These are phyloP conservation scores for Chitala chitala DNA, from an alignment of 2,113 vertebrate species.

Conservation along the genomic window DNA sequence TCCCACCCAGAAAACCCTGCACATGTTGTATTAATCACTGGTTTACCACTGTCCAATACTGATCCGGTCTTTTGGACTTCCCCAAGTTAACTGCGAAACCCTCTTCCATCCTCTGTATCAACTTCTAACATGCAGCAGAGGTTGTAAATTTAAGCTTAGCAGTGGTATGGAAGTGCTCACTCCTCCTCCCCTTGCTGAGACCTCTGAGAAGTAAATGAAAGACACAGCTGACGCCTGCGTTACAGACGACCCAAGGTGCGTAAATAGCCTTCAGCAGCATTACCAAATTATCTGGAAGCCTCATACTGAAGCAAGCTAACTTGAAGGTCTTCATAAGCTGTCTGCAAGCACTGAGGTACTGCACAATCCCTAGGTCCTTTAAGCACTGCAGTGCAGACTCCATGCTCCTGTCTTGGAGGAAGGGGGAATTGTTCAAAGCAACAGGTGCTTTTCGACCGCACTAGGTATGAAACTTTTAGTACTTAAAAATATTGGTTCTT, in stretches of 20 bases:
- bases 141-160: not conserved
- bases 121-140: not conserved
- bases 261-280: not conserved
- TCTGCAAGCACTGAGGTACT: constrained; percentile 14
- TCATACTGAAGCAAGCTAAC: not conserved
- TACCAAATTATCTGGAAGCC: not conserved
- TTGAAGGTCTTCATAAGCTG: no score
- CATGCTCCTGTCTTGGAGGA: no score
- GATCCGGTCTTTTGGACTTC: not conserved
- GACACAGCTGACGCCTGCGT: not conserved
- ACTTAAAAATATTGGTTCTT: no score
- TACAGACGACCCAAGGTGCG: not conserved
- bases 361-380: no score
- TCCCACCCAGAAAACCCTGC: not conserved
- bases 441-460: no score
- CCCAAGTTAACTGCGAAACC: not conserved
- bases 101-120: not conserved
- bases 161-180: not conserved
- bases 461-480: no score
- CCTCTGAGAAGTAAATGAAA: not conserved
- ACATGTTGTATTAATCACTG: not conserved
- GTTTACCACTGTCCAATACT: not conserved
- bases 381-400: no score
- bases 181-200: no score
- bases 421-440: no score